Evolutionary conservation across 2,113 vertebrate genomes (phyloP), one percentile per base, ranked within the genome.

Genomic region (Megaleporinus macrocephalus): DNA sequence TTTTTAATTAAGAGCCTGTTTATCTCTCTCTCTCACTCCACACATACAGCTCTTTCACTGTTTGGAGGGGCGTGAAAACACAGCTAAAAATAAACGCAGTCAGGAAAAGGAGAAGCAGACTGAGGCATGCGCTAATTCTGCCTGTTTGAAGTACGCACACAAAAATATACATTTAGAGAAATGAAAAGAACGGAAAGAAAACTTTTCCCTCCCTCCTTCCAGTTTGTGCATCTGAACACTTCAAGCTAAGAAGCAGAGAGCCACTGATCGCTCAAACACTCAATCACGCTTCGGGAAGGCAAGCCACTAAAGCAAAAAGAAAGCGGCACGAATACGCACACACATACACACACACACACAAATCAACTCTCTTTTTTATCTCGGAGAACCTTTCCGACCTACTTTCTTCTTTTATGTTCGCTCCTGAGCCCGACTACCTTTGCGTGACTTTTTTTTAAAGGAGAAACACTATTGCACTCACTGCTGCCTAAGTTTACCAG

Each of bases 1-100:
- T 77, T 88, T 89, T 87, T 92, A 93, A 93, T 94, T 92, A 93
- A 89, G 80, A 77, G 86, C 86, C 85, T 93, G 88, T 91, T 90
- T 90, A 88, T 83, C 84, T 86, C 86, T 68, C 47, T 72, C 57
- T 79, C 84, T 65, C 72, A 68, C 74, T 74, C 44, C 66, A 47
- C 47, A 49, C 55, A 75, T 83, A 77, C 44, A 85, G 85, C 83
- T 90, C 47, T 82, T 73, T 82, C 69, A 88, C 80, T 59, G 86
- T 86, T 85, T 83, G 73, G 75, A 84, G 85, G 85, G 41, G 86
- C 88, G 89, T 89, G 88, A 92, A 92, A 91, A 89, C 86, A 82
- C 81, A 30, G 82, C 93, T 93, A 93, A 93, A 93, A 92, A 92
- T 93, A 93, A 87, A 88, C 85, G 44, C 85, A 61, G 29, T 84